A percentile compares a stretch with the other conserved stretches of the same genome.
phyloP scores from a whole-genome alignment of 1,140 invertebrate genomes.

The Muscidifurax raptorellus region DNA sequence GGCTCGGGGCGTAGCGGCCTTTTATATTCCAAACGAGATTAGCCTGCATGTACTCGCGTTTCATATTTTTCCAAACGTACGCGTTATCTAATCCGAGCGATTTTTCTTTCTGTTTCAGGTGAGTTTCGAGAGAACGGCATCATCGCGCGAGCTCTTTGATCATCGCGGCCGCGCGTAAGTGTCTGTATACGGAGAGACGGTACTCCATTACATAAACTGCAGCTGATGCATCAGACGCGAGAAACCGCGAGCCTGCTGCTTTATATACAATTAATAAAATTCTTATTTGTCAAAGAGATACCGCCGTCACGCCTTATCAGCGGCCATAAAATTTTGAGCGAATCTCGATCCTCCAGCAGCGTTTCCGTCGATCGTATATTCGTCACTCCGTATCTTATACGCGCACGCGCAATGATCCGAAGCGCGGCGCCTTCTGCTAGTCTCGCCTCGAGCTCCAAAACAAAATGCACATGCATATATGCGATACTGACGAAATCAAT shows the following conservation, averaged over 20 bases:
- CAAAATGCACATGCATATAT: not conserved
- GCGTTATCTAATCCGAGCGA: not conserved
- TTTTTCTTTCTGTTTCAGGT: constrained; percentile 7
- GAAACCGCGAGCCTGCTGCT: not conserved
- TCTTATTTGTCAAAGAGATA: not conserved
- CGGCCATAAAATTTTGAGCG: not conserved
- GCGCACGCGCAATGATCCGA: not conserved
- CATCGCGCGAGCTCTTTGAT: not conserved
- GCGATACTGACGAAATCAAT: too few relatives aligned
- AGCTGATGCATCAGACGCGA: not conserved
- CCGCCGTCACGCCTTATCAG: not conserved
- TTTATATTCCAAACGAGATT: not conserved
- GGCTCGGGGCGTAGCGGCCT: too few relatives aligned
- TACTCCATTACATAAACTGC: not conserved
- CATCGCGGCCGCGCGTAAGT: not conserved
- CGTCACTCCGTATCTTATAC: not conserved
- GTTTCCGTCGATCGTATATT: not conserved
- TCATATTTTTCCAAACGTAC: not conserved
- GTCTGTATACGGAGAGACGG: not conserved
- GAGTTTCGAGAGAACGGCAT: not conserved
- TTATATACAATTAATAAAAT: not conserved
- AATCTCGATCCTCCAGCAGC: not conserved
- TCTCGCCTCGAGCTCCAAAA: not conserved
- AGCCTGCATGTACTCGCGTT: too few relatives aligned
- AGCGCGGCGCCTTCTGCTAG: not conserved